Conservation (phyloP, 2,888 invertebrate species). For the Cryptosula pallasiana region DNA sequence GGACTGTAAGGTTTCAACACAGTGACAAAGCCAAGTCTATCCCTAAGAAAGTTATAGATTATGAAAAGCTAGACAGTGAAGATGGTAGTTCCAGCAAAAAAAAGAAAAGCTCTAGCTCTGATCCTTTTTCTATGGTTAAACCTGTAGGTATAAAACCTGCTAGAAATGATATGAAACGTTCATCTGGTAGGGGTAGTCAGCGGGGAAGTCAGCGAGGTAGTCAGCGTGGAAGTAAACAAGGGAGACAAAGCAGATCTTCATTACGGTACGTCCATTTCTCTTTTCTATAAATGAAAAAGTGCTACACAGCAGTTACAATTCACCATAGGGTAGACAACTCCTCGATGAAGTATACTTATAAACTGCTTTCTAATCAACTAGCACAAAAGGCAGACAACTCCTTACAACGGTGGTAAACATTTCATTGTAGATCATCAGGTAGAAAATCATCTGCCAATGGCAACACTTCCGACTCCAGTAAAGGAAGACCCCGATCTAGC, state of each 20-base stretch:
- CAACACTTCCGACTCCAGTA: not conserved
- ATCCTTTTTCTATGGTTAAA: slow-evolving; percentile 13
- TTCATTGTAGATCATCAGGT: not conserved
- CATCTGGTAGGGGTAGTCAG: slow-evolving; percentile 2
- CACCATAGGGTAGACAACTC: too few relatives aligned
- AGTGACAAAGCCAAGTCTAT: slow-evolving; percentile 8
- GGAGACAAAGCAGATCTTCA: slow-evolving; percentile 3
- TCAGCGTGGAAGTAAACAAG: slow-evolving; percentile 14
- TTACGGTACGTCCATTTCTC: too few relatives aligned
- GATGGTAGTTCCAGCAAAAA: not conserved
- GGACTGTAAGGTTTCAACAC: slow-evolving; percentile 8
- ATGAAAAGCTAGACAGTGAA: slow-evolving; percentile 13
- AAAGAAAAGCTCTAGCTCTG: slow-evolving; percentile 1
- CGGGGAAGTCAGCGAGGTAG: not conserved
- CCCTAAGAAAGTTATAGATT: slow-evolving; percentile 20
- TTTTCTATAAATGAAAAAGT: too few relatives aligned
- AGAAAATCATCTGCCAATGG: not conserved
- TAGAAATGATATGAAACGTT: slow-evolving; percentile 7
- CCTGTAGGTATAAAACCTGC: slow-evolving; percentile 18
- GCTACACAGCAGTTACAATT: too few relatives aligned
- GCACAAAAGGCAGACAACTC: too few relatives aligned
- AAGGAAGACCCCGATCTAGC: not conserved
- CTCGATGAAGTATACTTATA: too few relatives aligned
- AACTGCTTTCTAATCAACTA: too few relatives aligned
- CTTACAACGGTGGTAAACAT: too few relatives aligned